Base-by-base conservation (phyloP, 2,888 invertebrate species). In the Nomada ferruginata region DNA sequence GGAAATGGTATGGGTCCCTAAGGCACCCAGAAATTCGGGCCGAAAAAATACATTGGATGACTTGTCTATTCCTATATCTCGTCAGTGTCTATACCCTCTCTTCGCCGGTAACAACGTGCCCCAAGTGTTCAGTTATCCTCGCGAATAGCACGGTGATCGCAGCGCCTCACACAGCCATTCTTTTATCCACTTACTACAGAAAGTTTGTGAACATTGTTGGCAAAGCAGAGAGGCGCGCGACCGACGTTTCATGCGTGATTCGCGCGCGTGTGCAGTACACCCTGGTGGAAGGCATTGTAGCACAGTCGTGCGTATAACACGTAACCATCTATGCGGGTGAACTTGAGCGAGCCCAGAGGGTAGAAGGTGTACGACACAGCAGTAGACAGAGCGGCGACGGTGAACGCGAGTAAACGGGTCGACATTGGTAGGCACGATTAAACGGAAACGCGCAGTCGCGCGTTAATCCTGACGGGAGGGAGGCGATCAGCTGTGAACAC, bases 401-500 rank as follows among this genome's bases (percentile, higher is more conserved):
- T n/a, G 72, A 66, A 66, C 61, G 74, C 70, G 69, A 61, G 47
- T 55, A 72, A 75, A 18, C 68, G 73, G 60, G 57, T 83, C 60
- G 59, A 69, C 73, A 65, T 79, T 76, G 83, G 71, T 61, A 71
- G 53, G 69, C 66, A 70, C 65, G 77, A 79, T 77, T 79, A 82
- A 75, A 82, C 86, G 65, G 87, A 83, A 91, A 86, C 89, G 90
- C 91, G 90, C 90, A 90, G 90, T 89, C 91, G 91, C 90, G 87
- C 84, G 85, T 74, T 71, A 66, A 61, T 88, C 82, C 86, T 88
- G 76, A 68, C 74, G 89, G 89, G 90, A 89, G 90, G 90, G 87
- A 89, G 88, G 88, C 82, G 87, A 91, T 91, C 91, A 92, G 92
- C 91, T 92, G 92, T 76, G 80, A 88, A 79, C 88, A 87, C 89